A percentile compares a stretch with the other conserved stretches of the same genome.
These are phyloP conservation scores for Genyomyrus donnyi DNA, from an alignment of 2,113 vertebrate species.

Conservation along the genomic window DNA sequence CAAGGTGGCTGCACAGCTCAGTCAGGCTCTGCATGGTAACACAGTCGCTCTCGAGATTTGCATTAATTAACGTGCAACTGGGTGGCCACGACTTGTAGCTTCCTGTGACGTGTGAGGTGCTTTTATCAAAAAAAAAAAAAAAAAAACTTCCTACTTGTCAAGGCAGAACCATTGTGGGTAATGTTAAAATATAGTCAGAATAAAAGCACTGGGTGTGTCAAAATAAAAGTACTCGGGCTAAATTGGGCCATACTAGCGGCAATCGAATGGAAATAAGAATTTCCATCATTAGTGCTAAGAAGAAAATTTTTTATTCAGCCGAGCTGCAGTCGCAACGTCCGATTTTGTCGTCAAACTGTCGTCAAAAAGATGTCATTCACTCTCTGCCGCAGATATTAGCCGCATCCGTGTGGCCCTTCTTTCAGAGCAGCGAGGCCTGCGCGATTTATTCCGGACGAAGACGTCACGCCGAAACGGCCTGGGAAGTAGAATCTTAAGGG, in stretches of 20 bases:
- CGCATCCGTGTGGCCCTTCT: not conserved
- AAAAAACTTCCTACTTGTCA: not conserved
- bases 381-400: not conserved
- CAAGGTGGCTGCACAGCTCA: conserved; percentile 49
- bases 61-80: conserved; percentile 12
- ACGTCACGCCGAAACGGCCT: not conserved
- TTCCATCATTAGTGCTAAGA: not conserved
- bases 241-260: not conserved
- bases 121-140: not conserved
- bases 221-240: not conserved
- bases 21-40: conserved; percentile 54
- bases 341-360: not conserved
- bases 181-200: not conserved
- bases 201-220: not conserved
- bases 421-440: not conserved
- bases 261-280: not conserved
- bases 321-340: not conserved
- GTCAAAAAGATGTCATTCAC: not conserved
- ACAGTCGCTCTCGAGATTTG: conserved; percentile 35
- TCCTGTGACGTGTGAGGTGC: not conserved
- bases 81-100: not conserved
- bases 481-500: not conserved
- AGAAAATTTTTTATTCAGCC: not conserved
- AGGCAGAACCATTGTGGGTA: not conserved
- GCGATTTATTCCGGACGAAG: not conserved